Evolutionary conservation across 2,888 invertebrate species (phyloP), one percentile per base, ranked within the genome.

Genomic region (Stenodera caucasica): DNA sequence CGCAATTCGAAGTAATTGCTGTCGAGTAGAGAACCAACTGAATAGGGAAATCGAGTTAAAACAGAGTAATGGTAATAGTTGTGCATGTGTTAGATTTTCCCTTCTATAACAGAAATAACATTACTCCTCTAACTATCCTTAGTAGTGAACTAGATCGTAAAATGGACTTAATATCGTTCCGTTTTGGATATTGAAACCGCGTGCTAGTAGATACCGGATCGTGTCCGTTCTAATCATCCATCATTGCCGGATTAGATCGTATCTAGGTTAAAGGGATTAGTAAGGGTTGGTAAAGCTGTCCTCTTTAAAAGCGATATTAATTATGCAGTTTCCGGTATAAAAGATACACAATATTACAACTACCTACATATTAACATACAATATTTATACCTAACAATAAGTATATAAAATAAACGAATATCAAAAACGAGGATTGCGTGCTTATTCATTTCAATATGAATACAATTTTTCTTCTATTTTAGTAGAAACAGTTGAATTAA

Each of bases 161-260:
- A 73, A 60, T 69, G 70, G 63, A 70, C 70, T 71, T 70, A 73
- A 72, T 72, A 73, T 74, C 72, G 68, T 21, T 21, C 71, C 69
- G n/a, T n/a, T 72, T 73, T 71, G 69, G 71, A 66, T 71, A 74
- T 74, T 70, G 73, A 70, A 71, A 74, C 73, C 72, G 75, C 71
- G 73, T 72, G 75, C 75, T 75, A 75, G 76, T 76, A 71, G 73
- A 74, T 71, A 9, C 15, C 45, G 45, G 15, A 45, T 45, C 45
- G 45, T 76, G 73, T 70, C 66, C 72, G 72, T 70, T 72, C 73
- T 75, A 76, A 77, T 77, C 77, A 78, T 78, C 74, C 75, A 77
- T 77, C 77, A 77, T 76, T 74, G 74, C 70, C 64, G 77, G 76
- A 75, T 77, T 77, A 76, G 49, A 73, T 68, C 74, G 73, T 75